Percentiles rank a stretch among this genome's conserved stretches.
These are phyloP conservation scores for Synanthedon andrenaeformis DNA, from an alignment of 2,888 invertebrate species.

Conservation along the genomic window DNA sequence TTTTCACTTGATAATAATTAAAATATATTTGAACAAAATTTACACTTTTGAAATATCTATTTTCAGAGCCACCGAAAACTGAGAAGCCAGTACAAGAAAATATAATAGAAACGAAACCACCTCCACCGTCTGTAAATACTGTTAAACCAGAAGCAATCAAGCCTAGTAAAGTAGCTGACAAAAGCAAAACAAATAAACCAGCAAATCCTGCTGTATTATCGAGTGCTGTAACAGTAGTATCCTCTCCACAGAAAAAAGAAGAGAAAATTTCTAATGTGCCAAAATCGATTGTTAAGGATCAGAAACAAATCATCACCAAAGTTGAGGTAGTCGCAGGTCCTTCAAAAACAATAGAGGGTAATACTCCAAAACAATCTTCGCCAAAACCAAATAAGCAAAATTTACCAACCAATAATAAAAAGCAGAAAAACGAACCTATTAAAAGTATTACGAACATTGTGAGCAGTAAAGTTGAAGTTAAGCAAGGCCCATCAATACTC, in stretches of 20 bases:
- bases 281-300: conserved; percentile 58
- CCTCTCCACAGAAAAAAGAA: conserved; percentile 57
- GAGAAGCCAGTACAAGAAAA: conserved; percentile 57
- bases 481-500: conserved; percentile 44
- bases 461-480: conserved; percentile 62
- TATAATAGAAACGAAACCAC: conserved; percentile 61
- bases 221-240: conserved; percentile 49
- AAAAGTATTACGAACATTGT: conserved; percentile 52
- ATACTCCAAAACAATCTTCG: conserved; percentile 30
- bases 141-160: conserved; percentile 56
- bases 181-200: conserved; percentile 48
- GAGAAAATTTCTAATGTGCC: conserved; percentile 46
- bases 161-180: conserved; percentile 53
- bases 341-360: conserved; percentile 55
- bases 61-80: conserved; percentile 56
- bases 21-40: too few species aligned
- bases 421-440: conserved; percentile 34
- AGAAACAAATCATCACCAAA: conserved; percentile 60
- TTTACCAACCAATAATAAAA: conserved; percentile 25
- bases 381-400: conserved; percentile 38
- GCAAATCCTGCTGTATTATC: conserved; percentile 41
- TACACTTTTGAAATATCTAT: not conserved
- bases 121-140: conserved; percentile 42
- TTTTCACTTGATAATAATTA: too few species aligned
- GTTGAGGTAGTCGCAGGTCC: conserved; percentile 70